Evolutionary conservation across 2,888 invertebrate species (phyloP).

Genomic region (Plemyria rubiginata): DNA sequence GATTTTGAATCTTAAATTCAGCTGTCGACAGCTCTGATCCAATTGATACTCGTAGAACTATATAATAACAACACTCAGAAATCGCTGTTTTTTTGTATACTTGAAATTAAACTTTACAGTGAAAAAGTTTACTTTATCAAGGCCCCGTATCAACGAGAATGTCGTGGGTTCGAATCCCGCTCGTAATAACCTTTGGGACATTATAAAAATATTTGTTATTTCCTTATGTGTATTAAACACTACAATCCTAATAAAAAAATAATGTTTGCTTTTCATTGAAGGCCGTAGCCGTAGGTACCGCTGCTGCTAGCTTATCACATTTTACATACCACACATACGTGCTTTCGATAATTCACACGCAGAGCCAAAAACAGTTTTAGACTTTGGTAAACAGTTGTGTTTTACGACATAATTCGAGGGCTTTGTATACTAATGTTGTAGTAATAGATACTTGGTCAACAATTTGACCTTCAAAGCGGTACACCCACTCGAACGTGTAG

Average conservation of each 20-base stretch:
- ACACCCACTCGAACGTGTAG: constrained; percentile 2
- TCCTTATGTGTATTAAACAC: no score
- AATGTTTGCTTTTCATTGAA: neutral
- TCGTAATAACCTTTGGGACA: no score
- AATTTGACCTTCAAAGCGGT: constrained; percentile 30
- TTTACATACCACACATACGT: constrained; percentile 22
- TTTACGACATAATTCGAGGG: constrained; percentile 34
- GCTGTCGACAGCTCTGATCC: neutral
- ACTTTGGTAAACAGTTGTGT: constrained; percentile 32
- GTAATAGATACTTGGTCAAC: constrained; percentile 29
- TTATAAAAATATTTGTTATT: no score
- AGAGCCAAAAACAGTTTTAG: constrained; percentile 34
- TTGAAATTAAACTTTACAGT: constrained; percentile 1
- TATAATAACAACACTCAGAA: neutral
- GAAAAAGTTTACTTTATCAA: constrained; percentile 9
- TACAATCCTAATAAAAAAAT: no score
- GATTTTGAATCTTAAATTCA: constrained; percentile 17
- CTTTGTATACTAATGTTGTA: no score
- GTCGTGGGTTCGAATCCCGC: no score
- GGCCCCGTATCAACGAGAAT: no score
- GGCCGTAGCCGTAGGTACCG: neutral
- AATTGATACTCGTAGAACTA: neutral
- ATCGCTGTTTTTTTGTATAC: neutral
- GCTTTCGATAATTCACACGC: constrained; percentile 29
- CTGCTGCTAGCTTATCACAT: constrained; percentile 14